These are phyloP conservation scores for Dascillus cervinus DNA, from an alignment of 2,888 invertebrate genomes.

Conservation along the genomic window DNA sequence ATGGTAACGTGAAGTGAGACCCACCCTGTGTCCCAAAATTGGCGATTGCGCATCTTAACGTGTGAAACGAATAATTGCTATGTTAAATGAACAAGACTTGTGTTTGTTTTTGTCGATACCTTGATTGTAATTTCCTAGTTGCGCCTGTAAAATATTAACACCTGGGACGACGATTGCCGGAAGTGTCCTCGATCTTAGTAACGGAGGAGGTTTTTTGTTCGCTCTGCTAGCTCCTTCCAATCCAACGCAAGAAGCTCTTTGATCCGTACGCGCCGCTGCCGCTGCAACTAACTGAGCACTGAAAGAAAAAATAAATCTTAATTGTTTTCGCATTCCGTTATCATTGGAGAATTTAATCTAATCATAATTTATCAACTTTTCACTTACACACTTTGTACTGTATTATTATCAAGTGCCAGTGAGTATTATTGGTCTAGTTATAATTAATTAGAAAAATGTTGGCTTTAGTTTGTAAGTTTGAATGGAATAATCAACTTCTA, in stretches of 20 bases:
- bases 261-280: conserved; percentile 40
- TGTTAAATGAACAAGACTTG: background rate
- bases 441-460: too few species aligned
- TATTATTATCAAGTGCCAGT: too few species aligned
- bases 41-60: conserved; percentile 12
- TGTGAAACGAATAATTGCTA: too few species aligned
- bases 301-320: conserved; percentile 21
- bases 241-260: conserved; percentile 47
- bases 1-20: conserved; percentile 29
- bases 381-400: too few species aligned
- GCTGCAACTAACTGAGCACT: conserved; percentile 32
- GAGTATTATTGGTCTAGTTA: too few species aligned
- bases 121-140: conserved; percentile 63
- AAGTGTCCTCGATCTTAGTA: conserved; percentile 75
- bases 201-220: conserved; percentile 52
- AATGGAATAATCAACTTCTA: too few species aligned
- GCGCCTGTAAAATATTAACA: conserved; percentile 72
- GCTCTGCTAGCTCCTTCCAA: conserved; percentile 44
- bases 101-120: conserved; percentile 32
- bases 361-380: too few species aligned
- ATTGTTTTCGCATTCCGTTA: too few species aligned
- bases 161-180: conserved; percentile 85
- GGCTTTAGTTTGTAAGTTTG: too few species aligned
- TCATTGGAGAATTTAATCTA: too few species aligned
- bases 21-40: conserved; percentile 15